phyloP scores from a whole-genome alignment of 2,888 invertebrate species.

The Sphinx pinastri region DNA sequence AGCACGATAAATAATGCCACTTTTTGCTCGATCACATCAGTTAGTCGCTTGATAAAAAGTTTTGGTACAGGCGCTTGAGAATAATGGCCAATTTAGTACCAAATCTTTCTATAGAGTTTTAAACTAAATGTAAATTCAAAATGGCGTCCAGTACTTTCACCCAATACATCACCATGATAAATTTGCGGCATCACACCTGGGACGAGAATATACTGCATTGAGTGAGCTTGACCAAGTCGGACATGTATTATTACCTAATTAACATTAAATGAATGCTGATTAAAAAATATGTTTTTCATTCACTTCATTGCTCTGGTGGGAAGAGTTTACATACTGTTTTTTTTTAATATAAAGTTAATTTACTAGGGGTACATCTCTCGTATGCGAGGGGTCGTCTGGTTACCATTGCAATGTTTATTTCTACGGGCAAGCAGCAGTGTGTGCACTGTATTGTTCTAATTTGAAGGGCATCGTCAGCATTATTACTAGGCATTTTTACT shows the following conservation, averaged over 20 bases:
- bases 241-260: conserved; percentile 2
- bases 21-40: no score
- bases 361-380: background rate
- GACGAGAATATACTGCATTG: conserved; percentile 18
- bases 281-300: background rate
- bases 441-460: no score
- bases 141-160: conserved; percentile 33
- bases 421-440: no score
- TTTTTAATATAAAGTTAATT: background rate
- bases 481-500: no score
- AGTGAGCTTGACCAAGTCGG: conserved; percentile 4
- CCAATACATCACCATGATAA: conserved; percentile 15
- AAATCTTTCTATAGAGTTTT: background rate
- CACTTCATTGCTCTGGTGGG: no score
- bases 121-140: background rate
- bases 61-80: background rate
- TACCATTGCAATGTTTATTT: no score
- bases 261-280: background rate
- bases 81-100: background rate
- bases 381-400: no score
- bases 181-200: conserved; percentile 21
- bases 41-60: no score
- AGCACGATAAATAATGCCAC: no score
- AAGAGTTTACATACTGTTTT: no score
- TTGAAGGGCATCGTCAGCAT: no score